Evolutionary conservation across 2,113 vertebrate genomes (phyloP), one percentile per base, ranked within the genome.

Genomic region (Scophthalmus maximus): DNA sequence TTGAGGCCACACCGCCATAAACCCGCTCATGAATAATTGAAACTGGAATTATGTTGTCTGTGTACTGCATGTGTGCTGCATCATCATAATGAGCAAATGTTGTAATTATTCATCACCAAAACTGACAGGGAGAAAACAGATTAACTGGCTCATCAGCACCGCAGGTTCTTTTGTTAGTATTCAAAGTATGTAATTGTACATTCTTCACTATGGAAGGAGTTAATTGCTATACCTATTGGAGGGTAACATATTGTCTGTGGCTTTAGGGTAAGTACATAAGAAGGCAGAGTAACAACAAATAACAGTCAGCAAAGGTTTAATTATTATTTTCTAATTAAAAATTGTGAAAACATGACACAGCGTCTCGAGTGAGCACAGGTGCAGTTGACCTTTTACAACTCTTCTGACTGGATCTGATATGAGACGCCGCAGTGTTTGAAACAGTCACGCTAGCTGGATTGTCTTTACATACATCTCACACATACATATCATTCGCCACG

Each of bases 31-130:
- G 87, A 90, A 91, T 92, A 82, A 92, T 86, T 86, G 60, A 91
- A 87, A 87, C 75, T 60, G 57, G 77, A 91, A 88, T 89, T 86
- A 89, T 57, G 61, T 64, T 9, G 53, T 49, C 63, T 73, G 82
- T 78, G 73, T 78, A 56, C 80, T 86, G 78, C 70, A 73, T 77
- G 86, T 84, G 73, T 72, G 77, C 78, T 73, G 79, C 84, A 83
- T 71, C 83, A 79, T 68, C 78, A 74, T 87, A 80, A 87, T 87
- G 74, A 83, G 75, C 59, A 23, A 61, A 76, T 73, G 57, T 55
- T 55, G 78, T 89, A 88, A 92, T 92, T 91, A 93, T 89, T 91
- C 74, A 85, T 85, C 85, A 82, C 71, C 85, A 87, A 80, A 84
- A 84, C 73, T 72, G 82, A 89, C 82, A 68, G 77, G 76, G 65